Base-by-base conservation (phyloP, 2,797 vertebrate genomes). In the Tokudaia tokunoshimensis region DNA sequence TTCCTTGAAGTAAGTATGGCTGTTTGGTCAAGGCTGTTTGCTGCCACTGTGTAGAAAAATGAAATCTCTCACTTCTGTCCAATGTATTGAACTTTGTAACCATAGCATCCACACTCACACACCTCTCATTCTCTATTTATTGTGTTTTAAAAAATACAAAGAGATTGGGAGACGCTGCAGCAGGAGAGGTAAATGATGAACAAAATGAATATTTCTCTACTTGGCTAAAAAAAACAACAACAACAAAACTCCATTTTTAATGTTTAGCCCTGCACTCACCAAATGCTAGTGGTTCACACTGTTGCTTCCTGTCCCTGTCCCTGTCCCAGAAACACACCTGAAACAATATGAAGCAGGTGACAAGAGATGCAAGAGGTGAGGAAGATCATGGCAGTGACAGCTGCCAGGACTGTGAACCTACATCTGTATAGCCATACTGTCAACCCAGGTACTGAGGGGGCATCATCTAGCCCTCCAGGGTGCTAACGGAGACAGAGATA, bases 11-110 rank as follows among this genome's bases (percentile, higher is more conserved):
- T 67, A 61, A 31, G n/a, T 24, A 34, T 2, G 12, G 67, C 47
- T 80, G 19, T 83, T 88, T 19, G 80, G 75, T 80, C 81, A 65
- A 44, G 37, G 26, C 50, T 94, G 65, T 89, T 95, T 94, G 13
- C 92, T 76, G 93, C 57, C 22, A 61, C 90, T 76, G 29, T 92
- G 96, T 67, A 12, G 92, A 95, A 96, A 96, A 97, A 97, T 83
- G 57, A 94, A 96, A 83, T 91, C 67, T 94, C 82, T 87, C 84
- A 26, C 94, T 95, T 80, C 55, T 78, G 82, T 59, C 93, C 92
- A 92, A 3, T 19, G 82, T 76, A 97, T 57, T 94, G 85, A 95
- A 84, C 82, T 91, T n/a, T 61, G 59, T 52, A 76, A 70, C 91
- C 74, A 10, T 5, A 34, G 82, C 88, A 86, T 88, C 79, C 29